These are phyloP conservation scores for Vimba vimba DNA, from an alignment of 2,113 vertebrate genomes.

Conservation along the genomic window DNA sequence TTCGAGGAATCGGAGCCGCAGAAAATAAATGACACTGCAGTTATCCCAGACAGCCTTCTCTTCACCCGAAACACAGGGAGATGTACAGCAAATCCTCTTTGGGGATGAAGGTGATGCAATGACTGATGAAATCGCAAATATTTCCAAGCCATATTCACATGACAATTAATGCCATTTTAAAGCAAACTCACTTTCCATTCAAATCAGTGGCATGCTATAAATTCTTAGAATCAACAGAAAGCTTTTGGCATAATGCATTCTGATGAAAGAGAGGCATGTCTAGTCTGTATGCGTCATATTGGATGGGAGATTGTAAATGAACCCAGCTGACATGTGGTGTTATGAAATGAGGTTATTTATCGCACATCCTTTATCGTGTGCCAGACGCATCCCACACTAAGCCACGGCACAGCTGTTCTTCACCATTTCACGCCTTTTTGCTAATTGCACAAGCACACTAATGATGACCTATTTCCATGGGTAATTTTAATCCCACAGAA, in stretches of 20 bases:
- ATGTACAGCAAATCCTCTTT: constrained; percentile 42
- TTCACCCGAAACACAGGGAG: constrained; percentile 28
- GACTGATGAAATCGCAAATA: constrained; percentile 42
- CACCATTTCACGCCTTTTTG: constrained; percentile 59
- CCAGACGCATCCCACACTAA: constrained; percentile 52
- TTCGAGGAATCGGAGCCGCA: constrained; percentile 41
- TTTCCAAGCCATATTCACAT: constrained; percentile 7
- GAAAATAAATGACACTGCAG: constrained; percentile 52
- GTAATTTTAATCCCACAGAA: constrained; percentile 59
- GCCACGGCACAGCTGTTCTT: constrained; percentile 57
- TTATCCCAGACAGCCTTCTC: constrained; percentile 35
- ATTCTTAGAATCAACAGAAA: constrained; percentile 19
- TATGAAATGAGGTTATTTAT: constrained; percentile 57
- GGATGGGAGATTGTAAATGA: constrained; percentile 34
- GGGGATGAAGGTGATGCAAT: constrained; percentile 44
- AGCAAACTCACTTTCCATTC: background rate
- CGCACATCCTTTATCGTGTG: constrained; percentile 45
- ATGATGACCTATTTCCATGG: constrained; percentile 55
- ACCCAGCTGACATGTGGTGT: constrained; percentile 43
- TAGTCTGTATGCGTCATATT: constrained; percentile 18
- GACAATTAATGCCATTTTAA: constrained; percentile 11
- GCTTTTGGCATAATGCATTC: constrained; percentile 19
- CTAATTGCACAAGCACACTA: constrained; percentile 56
- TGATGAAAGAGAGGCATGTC: constrained; percentile 8
- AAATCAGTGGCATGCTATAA: background rate